Percentiles rank a stretch among this genome's conserved stretches.
Evolutionary conservation across 2,888 invertebrate genomes (phyloP).

Genomic region (Unio delphinus): DNA sequence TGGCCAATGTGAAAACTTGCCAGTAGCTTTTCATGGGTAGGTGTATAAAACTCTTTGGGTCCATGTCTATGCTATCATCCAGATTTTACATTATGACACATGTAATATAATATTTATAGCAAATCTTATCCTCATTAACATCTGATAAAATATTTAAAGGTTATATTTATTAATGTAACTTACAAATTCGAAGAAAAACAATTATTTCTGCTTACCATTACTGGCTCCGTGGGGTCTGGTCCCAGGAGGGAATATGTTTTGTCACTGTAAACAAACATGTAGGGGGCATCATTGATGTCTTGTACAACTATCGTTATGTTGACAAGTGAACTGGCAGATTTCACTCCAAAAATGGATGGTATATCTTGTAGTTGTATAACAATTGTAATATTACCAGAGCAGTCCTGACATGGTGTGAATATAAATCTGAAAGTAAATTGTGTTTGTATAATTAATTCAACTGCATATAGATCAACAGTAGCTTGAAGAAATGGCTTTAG

Average conservation of each 20-base stretch:
- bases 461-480: too few species aligned
- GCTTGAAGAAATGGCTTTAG: too few species aligned
- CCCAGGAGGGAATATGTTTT: constrained; percentile 18
- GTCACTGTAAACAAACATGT: constrained; percentile 23
- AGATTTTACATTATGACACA: too few species aligned
- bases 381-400: constrained; percentile 25
- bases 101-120: too few species aligned
- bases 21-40: too few species aligned
- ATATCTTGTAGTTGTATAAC: constrained; percentile 27
- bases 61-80: too few species aligned
- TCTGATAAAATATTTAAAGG: too few species aligned
- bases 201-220: constrained; percentile 18
- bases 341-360: constrained; percentile 29
- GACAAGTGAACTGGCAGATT: constrained; percentile 19
- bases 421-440: constrained; percentile 18
- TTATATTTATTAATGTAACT: background rate
- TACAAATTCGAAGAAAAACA: background rate
- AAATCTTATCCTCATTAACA: too few species aligned
- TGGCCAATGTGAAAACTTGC: too few species aligned
- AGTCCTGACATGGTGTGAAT: constrained; percentile 34
- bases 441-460: background rate
- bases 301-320: constrained; percentile 25
- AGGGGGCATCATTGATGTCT: constrained; percentile 29
- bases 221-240: constrained; percentile 28
- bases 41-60: too few species aligned